phyloP scores from a whole-genome alignment of 2,888 invertebrate genomes.

The Pheosia gnoma region DNA sequence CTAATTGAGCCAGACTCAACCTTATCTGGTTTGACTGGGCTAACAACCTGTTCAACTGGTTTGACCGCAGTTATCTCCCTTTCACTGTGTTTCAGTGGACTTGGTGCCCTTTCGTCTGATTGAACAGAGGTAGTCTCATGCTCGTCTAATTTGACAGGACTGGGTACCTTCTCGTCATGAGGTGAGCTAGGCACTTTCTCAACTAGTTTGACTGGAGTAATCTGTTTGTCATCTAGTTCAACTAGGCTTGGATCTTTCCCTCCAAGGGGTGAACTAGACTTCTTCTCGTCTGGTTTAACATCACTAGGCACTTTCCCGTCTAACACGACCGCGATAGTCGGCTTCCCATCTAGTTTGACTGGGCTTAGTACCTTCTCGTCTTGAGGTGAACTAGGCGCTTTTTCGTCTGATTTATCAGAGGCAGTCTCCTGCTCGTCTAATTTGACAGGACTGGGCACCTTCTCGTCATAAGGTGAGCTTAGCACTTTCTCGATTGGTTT shows the following conservation, averaged over 20 bases:
- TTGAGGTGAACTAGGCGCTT: neutral
- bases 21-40: conserved; percentile 7
- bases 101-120: conserved; percentile 7
- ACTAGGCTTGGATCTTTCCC: conserved; percentile 11
- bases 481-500: conserved; percentile 12
- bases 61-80: too few relatives aligned
- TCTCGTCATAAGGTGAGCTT: conserved; percentile 13
- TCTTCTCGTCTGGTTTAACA: conserved; percentile 9
- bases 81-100: too few relatives aligned
- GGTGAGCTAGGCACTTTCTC: conserved; percentile 14
- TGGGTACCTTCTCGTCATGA: conserved; percentile 9
- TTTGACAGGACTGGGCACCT: conserved; percentile 13
- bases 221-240: conserved; percentile 4
- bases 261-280: neutral
- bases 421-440: conserved; percentile 11
- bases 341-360: conserved; percentile 10
- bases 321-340: conserved; percentile 3
- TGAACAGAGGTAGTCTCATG: conserved; percentile 11
- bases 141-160: conserved; percentile 14
- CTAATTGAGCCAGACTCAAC: conserved; percentile 6
- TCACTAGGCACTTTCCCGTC: conserved; percentile 14
- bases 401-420: conserved; percentile 16
- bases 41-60: neutral
- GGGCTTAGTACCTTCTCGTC: conserved; percentile 11
- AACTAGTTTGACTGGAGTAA: neutral